Base-by-base conservation (phyloP, 2,888 invertebrate genomes). In the Philereme transversata region DNA sequence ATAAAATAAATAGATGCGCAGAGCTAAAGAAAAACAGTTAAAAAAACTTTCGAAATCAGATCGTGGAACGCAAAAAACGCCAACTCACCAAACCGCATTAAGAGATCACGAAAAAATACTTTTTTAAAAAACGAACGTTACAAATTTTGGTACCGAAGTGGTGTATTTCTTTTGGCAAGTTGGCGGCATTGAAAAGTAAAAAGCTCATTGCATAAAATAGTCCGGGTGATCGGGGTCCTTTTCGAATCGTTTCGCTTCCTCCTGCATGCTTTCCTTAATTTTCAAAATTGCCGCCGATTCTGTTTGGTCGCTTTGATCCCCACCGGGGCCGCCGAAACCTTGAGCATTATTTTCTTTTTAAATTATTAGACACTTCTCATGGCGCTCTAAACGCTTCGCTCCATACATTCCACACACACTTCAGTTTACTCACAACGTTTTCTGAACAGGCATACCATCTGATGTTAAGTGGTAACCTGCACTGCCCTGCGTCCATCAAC, bases 251-350 rank as follows among this genome's bases (percentile, higher is more conserved):
- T 99, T 99, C 90, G 99, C 99, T 93, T 99, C 99, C 93, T 99
- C 99, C 93, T 99, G 99, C 98, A 99, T 99, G 95, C 98, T 98
- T 94, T 99, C 99, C 95, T 99, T 99, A 92, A 99, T 99, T 95
- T 99, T 99, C 94, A 99, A 95, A 93, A 99, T 99, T 94, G 99
- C 99, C 89, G 99, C 99, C 85, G 98, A 98, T 95, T 99, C 99
- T 87, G 97, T 99, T 94, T 98, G 98, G 94, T 98, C 96, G 94
- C 94, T 95, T 74, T 92, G 92, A 71, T 93, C 93, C 65, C 91
- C 92, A 70, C 92, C 92, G 36, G 93, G 92, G 57, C 93, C 93
- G 61, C 92, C 92, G 77, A 93, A 93, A 87, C 93, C 93, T 88
- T 65, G 62, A 62, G 65, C 45, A 47, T 61, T 59, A 34, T 55